Base-by-base conservation (phyloP, 2,113 vertebrate genomes). In the Hystrix brachyura region DNA sequence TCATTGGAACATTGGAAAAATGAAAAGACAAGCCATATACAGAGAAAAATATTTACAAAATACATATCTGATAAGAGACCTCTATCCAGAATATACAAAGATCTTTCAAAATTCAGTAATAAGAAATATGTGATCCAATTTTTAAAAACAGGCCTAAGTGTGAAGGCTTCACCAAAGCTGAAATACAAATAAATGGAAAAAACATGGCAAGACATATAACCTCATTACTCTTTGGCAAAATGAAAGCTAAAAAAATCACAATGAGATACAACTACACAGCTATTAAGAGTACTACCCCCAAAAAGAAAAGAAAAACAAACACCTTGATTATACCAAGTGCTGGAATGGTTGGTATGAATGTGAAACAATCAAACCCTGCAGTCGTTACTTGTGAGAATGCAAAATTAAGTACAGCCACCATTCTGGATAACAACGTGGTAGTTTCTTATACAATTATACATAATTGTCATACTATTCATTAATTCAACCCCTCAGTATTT, bases 41-140 rank as follows among this genome's bases (percentile, higher is more conserved):
- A 32, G 9, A 92, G 23, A 95, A 90, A 92, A 79, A 81, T 92
- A 80, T n/a, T 90, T 79, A 7, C 19, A 79, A 94, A 95, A 72
- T 60, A 81, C 8, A 29, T 51, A 71, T 48, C 9, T 83, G 34
- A 67, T 55, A 85, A 91, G 78, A 21, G 7, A 83, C 43, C 51
- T 71, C 23, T 53, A 90, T 59, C 17, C 10, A 69, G 57, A 93
- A 92, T 76, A 92, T 78, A 76, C 32, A 34, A 91, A 78, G 32
- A 67, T 51, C 9, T 67, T 81, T 62, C 27, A 78, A 94, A 90
- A 55, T 43, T 69, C 80, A 87, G 65, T 59, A 78, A 71, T 74
- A 87, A 65, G 67, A 91, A 67, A 81, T 53, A 72, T 57, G 57
- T 21, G 51, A 57, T 43, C 1, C 5, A 59, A 67, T n/a, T 55